Conservation (phyloP, 2,888 invertebrate genomes). For the Xestia sexstrigata region DNA sequence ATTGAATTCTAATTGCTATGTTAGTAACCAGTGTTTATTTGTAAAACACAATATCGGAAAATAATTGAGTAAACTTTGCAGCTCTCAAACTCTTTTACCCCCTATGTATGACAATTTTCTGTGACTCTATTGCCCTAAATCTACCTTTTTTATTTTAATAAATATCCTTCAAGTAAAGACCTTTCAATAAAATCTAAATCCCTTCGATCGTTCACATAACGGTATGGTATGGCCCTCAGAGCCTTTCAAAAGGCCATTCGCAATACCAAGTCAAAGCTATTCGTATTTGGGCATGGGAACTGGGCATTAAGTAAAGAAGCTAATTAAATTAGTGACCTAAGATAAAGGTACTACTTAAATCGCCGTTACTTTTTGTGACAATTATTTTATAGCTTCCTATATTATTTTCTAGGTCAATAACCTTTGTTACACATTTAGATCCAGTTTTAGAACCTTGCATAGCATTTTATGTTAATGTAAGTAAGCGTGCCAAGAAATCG, state of each 20-base stretch:
- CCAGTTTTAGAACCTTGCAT: conserved; percentile 75
- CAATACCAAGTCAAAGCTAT: background rate
- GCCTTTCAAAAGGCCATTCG: conserved; percentile 9
- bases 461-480: conserved; percentile 75
- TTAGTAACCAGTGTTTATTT: background rate
- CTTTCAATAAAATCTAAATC: background rate
- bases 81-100: too few relatives aligned
- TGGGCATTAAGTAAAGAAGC: background rate
- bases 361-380: conserved; percentile 16
- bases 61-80: background rate
- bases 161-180: too few relatives aligned
- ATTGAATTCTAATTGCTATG: conserved; percentile 16
- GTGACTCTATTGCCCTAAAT: background rate
- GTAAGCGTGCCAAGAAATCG: conserved; percentile 63
- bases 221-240: background rate
- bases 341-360: background rate
- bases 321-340: background rate
- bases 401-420: conserved; percentile 75
- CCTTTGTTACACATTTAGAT: conserved; percentile 76
- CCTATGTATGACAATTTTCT: background rate
- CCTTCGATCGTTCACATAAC: conserved; percentile 16
- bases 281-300: background rate
- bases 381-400: conserved; percentile 32
- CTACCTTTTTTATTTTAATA: background rate
- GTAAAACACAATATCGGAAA: background rate